Evolutionary conservation across 2,888 invertebrate species (phyloP).

Genomic region (Drosophila eohydei): DNA sequence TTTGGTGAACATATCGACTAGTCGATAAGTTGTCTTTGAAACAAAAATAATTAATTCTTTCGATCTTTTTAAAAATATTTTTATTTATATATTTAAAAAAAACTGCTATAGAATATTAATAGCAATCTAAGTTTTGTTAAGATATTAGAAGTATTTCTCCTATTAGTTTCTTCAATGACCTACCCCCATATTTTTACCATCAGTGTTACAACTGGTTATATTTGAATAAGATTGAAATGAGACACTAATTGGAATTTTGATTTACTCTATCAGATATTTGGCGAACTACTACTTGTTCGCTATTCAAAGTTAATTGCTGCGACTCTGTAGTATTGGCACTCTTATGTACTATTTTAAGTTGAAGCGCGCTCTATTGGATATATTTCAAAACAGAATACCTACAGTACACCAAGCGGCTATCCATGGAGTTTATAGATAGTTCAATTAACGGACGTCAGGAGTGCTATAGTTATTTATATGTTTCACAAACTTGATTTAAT

Average conservation of each 20-base stretch:
- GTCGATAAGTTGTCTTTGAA: slow-evolving; percentile 5
- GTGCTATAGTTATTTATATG: neutral
- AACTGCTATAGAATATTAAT: no score
- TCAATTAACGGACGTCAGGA: neutral
- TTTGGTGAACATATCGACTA: neutral
- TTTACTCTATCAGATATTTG: slow-evolving; percentile 12
- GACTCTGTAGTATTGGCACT: neutral
- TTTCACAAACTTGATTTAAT: neutral
- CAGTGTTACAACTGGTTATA: neutral
- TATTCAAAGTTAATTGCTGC: neutral
- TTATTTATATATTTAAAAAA: neutral
- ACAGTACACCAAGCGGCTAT: neutral
- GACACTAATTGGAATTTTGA: neutral
- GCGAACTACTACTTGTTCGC: neutral
- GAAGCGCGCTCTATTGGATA: slow-evolving; percentile 10
- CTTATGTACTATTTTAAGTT: neutral
- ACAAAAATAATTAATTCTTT: neutral
- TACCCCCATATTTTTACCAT: neutral
- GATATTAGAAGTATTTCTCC: no score
- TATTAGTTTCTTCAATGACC: no score
- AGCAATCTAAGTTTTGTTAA: no score
- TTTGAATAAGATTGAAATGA: no score
- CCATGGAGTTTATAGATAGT: neutral
- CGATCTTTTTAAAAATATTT: neutral
- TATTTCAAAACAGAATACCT: neutral